phyloP scores from a whole-genome alignment of 37 sponge, comb jelly and placozoan genomes.

The Lycopodina hypogea region DNA sequence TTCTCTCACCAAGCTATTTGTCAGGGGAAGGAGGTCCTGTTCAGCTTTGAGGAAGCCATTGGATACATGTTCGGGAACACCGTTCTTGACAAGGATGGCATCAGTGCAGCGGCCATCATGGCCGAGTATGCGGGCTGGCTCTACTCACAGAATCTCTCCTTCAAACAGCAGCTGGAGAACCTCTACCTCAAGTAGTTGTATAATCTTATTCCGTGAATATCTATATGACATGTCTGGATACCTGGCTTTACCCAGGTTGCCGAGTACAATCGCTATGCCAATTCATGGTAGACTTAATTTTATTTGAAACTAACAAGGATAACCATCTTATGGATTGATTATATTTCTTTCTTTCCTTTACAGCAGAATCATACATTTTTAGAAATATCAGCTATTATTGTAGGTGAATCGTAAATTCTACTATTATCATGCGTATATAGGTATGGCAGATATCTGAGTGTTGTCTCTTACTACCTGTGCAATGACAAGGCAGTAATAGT shows the following conservation, averaged over 20 bases:
- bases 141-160: constrained; percentile 54
- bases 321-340: no score
- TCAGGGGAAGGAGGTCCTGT: constrained; percentile 83
- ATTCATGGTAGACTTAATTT: background rate
- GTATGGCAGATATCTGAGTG: constrained; percentile 71
- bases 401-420: no score
- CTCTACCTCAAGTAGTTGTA: constrained; percentile 64
- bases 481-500: constrained; percentile 51
- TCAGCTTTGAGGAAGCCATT: constrained; percentile 97
- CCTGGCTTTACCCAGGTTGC: no score
- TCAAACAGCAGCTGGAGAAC: constrained; percentile 68
- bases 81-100: constrained; percentile 97
- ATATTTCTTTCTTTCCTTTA: no score
- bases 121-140: constrained; percentile 81
- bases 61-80: constrained; percentile 95
- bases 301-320: no score
- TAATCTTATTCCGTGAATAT: background rate
- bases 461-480: constrained; percentile 85
- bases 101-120: constrained; percentile 83
- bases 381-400: no score
- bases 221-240: no score
- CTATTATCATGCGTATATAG: no score
- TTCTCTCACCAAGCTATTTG: constrained; percentile 44
- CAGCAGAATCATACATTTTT: no score
- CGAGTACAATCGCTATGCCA: background rate